These are phyloP conservation scores for Sepiola atlantica DNA, from an alignment of 2,888 invertebrate species.

Conservation along the genomic window DNA sequence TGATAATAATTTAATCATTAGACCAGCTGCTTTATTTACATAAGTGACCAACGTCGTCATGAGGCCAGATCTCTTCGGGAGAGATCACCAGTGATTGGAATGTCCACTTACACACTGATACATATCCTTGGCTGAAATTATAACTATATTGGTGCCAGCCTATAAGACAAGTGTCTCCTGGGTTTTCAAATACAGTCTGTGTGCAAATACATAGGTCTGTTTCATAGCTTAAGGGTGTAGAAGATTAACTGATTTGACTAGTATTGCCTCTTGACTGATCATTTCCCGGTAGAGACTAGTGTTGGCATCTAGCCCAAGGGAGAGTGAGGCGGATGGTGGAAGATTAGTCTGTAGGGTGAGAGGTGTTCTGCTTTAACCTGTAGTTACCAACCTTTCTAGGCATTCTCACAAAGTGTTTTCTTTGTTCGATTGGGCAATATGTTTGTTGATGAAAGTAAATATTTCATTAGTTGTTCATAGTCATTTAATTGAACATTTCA, in stretches of 20 bases:
- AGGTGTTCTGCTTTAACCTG: neutral
- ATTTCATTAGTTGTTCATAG: slow-evolving; percentile 16
- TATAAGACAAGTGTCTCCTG: neutral
- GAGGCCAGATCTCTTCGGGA: neutral
- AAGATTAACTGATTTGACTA: slow-evolving; percentile 8
- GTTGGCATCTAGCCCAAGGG: neutral
- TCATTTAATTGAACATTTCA: neutral
- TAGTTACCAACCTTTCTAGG: neutral
- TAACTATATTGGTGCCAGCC: slow-evolving; percentile 9
- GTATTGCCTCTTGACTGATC: neutral
- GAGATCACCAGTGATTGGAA: slow-evolving; percentile 6
- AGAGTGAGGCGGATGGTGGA: neutral
- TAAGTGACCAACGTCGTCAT: neutral
- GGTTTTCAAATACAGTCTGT: slow-evolving; percentile 5
- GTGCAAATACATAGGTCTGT: slow-evolving; percentile 14
- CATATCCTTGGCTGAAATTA: neutral
- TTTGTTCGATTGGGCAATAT: neutral
- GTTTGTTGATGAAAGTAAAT: neutral
- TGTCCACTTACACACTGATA: slow-evolving; percentile 16
- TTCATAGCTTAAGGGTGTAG: neutral
- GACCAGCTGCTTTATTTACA: slow-evolving; percentile 32
- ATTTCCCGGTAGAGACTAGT: neutral
- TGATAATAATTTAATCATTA: neutral
- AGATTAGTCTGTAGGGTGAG: neutral
- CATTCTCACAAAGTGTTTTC: neutral